These are phyloP conservation scores for Raja brachyura DNA, from an alignment of 2,113 vertebrate species.

Conservation along the genomic window DNA sequence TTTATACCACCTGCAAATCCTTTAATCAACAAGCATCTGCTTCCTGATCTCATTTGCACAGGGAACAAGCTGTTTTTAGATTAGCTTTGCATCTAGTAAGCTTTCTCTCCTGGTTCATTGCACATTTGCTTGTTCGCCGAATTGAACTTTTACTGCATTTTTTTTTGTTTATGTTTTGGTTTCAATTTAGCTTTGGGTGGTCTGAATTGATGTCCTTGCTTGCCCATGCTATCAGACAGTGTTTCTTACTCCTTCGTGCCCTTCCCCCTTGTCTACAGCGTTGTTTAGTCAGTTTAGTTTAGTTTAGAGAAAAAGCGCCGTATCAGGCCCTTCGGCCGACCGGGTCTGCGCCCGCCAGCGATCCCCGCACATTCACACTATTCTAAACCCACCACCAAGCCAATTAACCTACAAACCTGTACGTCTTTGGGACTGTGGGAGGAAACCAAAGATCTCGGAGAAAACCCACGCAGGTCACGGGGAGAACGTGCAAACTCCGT, in stretches of 20 bases:
- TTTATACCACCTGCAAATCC: not conserved
- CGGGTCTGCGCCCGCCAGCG: no score
- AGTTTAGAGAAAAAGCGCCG: no score
- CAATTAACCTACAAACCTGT: no score
- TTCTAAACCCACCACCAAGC: no score
- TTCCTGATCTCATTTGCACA: not conserved
- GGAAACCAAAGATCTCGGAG: no score
- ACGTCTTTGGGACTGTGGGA: no score
- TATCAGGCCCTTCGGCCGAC: no score
- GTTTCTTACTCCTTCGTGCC: not conserved
- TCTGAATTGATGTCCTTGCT: rapidly evolving
- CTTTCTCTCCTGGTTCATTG: not conserved
- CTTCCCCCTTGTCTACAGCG: not conserved
- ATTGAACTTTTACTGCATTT: not conserved
- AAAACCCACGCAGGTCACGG: no score
- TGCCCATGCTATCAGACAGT: not conserved
- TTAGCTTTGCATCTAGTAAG: not conserved
- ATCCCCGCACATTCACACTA: no score
- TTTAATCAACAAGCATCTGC: conserved; percentile 34
- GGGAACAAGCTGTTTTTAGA: conserved; percentile 19
- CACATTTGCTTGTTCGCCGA: not conserved
- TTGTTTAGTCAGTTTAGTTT: no score
- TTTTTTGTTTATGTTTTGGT: not conserved
- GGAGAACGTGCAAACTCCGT: no score
- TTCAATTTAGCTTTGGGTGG: not conserved